These are phyloP conservation scores for Sphaerophoria rueppellii DNA, from an alignment of 2,888 invertebrate genomes.

Conservation along the genomic window DNA sequence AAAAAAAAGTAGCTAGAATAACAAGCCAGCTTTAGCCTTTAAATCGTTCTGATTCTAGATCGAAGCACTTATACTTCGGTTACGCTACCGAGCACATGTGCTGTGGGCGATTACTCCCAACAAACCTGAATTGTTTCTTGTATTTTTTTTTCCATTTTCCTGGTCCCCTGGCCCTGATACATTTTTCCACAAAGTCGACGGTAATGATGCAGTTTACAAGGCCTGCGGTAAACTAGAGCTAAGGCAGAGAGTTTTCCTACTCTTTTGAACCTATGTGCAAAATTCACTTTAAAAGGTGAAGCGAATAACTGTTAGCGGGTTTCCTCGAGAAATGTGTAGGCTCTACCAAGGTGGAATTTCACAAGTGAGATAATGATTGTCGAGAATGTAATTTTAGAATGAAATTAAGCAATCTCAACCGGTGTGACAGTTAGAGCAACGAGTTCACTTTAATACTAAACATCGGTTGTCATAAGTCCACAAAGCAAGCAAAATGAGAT, in stretches of 20 bases:
- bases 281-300: conserved; percentile 17
- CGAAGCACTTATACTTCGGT: conserved; percentile 12
- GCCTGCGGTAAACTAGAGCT: conserved; percentile 26
- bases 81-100: conserved; percentile 63
- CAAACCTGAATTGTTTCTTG: conserved; percentile 16
- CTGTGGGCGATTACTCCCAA: conserved; percentile 58
- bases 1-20: not conserved
- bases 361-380: too few species aligned
- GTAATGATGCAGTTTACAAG: conserved; percentile 34
- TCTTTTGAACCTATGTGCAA: conserved; percentile 17
- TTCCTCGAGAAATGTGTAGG: conserved; percentile 13
- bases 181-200: conserved; percentile 18
- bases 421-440: too few species aligned
- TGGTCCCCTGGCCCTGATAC: not conserved
- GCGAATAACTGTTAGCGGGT: conserved; percentile 11
- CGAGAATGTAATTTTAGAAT: too few species aligned
- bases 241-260: conserved; percentile 8
- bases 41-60: conserved; percentile 16
- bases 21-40: not conserved
- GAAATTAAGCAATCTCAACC: too few species aligned
- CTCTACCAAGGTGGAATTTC: too few species aligned
- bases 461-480: too few species aligned
- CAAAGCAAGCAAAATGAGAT: too few species aligned
- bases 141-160: not conserved
- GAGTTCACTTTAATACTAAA: too few species aligned